These are phyloP conservation scores for Cartodere bifasciata DNA, from an alignment of 2,888 invertebrate species.

Conservation along the genomic window DNA sequence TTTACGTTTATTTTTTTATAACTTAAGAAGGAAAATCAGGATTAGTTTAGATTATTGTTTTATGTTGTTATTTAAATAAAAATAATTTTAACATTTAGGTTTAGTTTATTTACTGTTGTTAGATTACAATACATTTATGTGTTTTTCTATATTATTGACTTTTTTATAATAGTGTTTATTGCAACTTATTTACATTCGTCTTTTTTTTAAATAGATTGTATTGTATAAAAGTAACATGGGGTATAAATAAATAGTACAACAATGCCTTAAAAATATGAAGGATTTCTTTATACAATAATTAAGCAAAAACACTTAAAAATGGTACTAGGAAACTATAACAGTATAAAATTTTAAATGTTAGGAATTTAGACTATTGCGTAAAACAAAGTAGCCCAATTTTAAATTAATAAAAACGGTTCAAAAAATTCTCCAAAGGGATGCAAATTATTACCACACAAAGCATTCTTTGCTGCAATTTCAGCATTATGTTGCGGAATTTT, in stretches of 20 bases:
- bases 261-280: constrained; percentile 6
- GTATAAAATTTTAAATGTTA: no score
- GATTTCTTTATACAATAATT: constrained; percentile 1
- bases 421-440: no score
- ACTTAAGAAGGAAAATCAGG: constrained; percentile 1
- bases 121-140: constrained; percentile 25
- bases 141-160: constrained; percentile 24
- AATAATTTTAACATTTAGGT: constrained; percentile 16
- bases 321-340: no score
- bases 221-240: no score
- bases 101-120: constrained; percentile 21
- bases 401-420: no score
- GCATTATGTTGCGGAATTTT: no score
- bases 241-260: constrained; percentile 11
- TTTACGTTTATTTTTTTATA: no score
- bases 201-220: no score
- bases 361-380: no score
- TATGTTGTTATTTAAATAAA: constrained; percentile 12
- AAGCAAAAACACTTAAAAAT: constrained; percentile 1
- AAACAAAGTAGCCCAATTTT: no score
- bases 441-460: no score
- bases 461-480: no score
- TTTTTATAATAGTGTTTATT: constrained; percentile 25
- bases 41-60: constrained; percentile 14
- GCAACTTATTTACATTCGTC: constrained; percentile 27